Conservation (phyloP, 2,113 vertebrate genomes). For the Halcyon malimbica region DNA sequence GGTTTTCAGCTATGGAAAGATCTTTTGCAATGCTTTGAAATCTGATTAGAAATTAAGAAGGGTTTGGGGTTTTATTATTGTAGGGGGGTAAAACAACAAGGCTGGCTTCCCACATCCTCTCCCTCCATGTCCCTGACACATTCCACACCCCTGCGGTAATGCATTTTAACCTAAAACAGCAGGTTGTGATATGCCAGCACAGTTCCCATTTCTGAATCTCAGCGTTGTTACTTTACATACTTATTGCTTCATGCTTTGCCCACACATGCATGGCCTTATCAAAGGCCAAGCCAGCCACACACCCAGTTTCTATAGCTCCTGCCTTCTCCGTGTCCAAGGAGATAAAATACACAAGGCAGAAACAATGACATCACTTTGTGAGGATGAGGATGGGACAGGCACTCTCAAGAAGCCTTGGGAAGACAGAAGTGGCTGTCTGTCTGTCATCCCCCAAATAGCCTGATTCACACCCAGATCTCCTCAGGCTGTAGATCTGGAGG, state of each 20-base stretch:
- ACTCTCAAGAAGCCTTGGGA: not conserved
- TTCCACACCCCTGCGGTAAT: slow-evolving; percentile 46
- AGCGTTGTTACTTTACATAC: not conserved
- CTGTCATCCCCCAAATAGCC: not conserved
- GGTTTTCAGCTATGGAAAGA: slow-evolving; percentile 55
- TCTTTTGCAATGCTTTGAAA: slow-evolving; percentile 58
- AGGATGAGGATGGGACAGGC: not conserved
- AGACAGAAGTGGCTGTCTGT: not conserved
- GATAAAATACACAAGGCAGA: slow-evolving; percentile 50
- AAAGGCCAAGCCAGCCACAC: slow-evolving; percentile 38
- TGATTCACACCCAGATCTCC: not conserved
- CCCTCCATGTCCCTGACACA: not conserved
- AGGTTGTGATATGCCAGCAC: not conserved
- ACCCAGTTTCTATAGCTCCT: slow-evolving; percentile 40
- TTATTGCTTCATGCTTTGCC: slow-evolving; percentile 35
- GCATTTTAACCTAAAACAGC: slow-evolving; percentile 38
- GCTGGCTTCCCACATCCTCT: slow-evolving; percentile 37
- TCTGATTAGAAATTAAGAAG: slow-evolving; percentile 11
- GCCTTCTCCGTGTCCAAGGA: slow-evolving; percentile 53
- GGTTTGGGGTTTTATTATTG: slow-evolving; percentile 17
- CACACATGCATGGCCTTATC: slow-evolving; percentile 35
- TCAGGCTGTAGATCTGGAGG: not conserved
- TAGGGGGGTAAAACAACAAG: slow-evolving; percentile 3
- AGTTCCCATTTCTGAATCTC: not conserved
- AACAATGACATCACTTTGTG: slow-evolving; percentile 59